Conservation (phyloP, 1,140 invertebrate species). For the Papilio helenus region DNA sequence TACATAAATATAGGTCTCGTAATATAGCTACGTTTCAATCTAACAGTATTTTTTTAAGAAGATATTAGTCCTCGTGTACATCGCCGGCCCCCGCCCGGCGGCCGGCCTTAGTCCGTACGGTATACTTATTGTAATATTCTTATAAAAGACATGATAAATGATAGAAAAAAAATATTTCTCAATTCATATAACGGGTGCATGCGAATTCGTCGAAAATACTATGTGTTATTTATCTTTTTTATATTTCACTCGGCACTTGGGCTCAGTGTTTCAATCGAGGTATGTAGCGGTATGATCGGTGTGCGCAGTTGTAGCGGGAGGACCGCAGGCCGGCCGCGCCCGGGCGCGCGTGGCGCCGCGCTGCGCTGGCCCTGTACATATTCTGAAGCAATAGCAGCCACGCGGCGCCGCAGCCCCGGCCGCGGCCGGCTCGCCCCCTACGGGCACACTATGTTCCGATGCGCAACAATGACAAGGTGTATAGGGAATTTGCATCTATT, state of each 20-base stretch:
- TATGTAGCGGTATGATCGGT: conserved; percentile 59
- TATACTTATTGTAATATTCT: conserved; percentile 79
- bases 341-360: background rate
- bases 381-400: conserved; percentile 26
- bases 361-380: conserved; percentile 4
- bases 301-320: conserved; percentile 58
- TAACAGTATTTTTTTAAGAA: conserved; percentile 83
- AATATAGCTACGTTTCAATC: conserved; percentile 78
- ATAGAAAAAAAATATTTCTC: conserved; percentile 81
- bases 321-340: background rate
- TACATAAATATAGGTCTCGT: conserved; percentile 77
- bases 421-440: background rate
- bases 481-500: conserved; percentile 79
- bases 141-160: conserved; percentile 81
- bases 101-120: conserved; percentile 75
- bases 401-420: background rate
- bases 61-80: conserved; percentile 82
- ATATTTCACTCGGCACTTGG: conserved; percentile 76
- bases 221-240: conserved; percentile 83
- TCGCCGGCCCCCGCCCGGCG: conserved; percentile 67
- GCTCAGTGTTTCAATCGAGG: conserved; percentile 77
- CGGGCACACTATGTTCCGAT: conserved; percentile 44
- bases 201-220: conserved; percentile 78
- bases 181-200: conserved; percentile 81
- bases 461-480: conserved; percentile 76